Percentiles rank a stretch among this genome's conserved stretches.
These are phyloP conservation scores for Drosophila rellima DNA, from an alignment of 2,888 invertebrate genomes.

Conservation along the genomic window DNA sequence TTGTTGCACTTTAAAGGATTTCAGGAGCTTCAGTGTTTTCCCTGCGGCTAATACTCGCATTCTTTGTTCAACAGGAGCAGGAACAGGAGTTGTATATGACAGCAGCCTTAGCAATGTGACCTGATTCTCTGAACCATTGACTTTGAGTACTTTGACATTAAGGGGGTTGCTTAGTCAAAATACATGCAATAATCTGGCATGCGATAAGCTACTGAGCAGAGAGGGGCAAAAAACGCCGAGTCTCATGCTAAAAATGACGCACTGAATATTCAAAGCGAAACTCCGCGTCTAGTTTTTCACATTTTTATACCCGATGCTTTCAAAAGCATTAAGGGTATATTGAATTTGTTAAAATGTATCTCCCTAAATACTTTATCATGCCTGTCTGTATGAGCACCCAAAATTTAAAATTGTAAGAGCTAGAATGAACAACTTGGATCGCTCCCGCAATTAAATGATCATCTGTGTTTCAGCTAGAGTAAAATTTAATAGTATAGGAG, in stretches of 20 bases:
- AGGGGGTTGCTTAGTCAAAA: conserved; percentile 43
- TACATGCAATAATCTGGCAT: conserved; percentile 74
- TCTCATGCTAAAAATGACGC: conserved; percentile 63
- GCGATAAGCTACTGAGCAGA: conserved; percentile 50
- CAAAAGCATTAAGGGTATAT: not conserved
- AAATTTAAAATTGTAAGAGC: too few relatives aligned
- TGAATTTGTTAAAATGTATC: not conserved
- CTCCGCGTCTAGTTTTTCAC: conserved; percentile 53
- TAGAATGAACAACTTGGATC: too few relatives aligned
- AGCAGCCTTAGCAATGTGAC: conserved; percentile 69
- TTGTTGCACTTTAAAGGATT: conserved; percentile 58
- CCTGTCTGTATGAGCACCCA: too few relatives aligned
- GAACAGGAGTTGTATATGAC: conserved; percentile 35
- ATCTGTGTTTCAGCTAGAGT: too few relatives aligned
- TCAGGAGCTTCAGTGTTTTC: conserved; percentile 34
- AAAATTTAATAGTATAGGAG: too few relatives aligned
- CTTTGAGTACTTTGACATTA: conserved; percentile 67
- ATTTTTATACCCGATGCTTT: not conserved
- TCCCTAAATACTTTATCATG: too few relatives aligned
- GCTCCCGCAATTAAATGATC: too few relatives aligned
- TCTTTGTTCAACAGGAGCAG: conserved; percentile 40
- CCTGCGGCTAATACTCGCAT: conserved; percentile 50
- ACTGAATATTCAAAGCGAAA: conserved; percentile 78
- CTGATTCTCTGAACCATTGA: conserved; percentile 75
- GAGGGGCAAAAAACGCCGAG: conserved; percentile 30